Percentiles rank a stretch among this genome's conserved stretches.
Conservation (phyloP, 2,888 invertebrate species). For the Andrena bucephala region DNA sequence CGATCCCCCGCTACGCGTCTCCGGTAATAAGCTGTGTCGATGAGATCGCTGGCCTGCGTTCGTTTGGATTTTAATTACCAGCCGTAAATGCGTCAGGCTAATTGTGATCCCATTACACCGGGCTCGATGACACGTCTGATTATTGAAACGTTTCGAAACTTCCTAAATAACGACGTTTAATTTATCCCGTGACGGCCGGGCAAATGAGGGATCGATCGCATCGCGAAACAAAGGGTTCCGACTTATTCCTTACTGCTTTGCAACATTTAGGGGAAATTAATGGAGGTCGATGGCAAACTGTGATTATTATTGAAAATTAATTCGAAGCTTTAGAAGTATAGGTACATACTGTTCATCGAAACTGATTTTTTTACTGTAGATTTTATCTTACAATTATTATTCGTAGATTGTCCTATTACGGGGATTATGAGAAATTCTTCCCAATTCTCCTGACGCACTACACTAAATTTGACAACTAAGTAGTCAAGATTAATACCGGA, state of each 20-base stretch:
- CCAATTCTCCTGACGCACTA: too few relatives aligned
- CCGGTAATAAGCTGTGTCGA: constrained; percentile 61
- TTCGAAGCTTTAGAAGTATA: background rate
- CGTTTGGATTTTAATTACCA: constrained; percentile 52
- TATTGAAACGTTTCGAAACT: constrained; percentile 27
- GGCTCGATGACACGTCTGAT: background rate
- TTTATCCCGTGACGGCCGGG: background rate
- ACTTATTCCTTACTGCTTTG: background rate
- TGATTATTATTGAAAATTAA: background rate
- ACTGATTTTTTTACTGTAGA: too few relatives aligned
- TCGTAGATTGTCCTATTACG: too few relatives aligned
- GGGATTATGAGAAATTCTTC: too few relatives aligned
- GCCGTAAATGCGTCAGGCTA: constrained; percentile 1
- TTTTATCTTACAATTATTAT: too few relatives aligned
- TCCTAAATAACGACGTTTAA: constrained; percentile 8
- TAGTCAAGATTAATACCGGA: too few relatives aligned
- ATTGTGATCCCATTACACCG: constrained; percentile 33
- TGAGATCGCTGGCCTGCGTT: constrained; percentile 20
- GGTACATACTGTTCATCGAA: too few relatives aligned
- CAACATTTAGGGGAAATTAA: background rate
- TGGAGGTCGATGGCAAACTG: background rate
- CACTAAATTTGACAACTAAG: too few relatives aligned
- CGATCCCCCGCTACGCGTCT: constrained; percentile 59
- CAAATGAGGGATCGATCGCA: background rate
- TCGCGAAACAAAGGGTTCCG: background rate